phyloP scores from a whole-genome alignment of 2,888 invertebrate species.

The Platycheirus albimanus region DNA sequence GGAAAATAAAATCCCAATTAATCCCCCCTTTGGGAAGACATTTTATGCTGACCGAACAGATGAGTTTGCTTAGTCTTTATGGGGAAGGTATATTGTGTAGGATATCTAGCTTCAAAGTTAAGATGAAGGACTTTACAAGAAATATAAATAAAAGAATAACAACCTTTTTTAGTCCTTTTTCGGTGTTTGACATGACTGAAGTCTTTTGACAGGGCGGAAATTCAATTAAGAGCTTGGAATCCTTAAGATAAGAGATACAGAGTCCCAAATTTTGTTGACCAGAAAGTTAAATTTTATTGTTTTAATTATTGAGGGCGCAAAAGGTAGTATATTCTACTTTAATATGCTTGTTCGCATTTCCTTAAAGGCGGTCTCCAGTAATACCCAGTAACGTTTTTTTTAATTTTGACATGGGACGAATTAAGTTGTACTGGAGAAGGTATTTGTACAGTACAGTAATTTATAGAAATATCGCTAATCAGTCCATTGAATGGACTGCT shows the following conservation, averaged over 20 bases:
- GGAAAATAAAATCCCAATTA: slow-evolving; percentile 36
- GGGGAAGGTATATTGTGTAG: slow-evolving; percentile 20
- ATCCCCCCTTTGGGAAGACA: slow-evolving; percentile 22
- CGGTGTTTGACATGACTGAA: slow-evolving; percentile 34
- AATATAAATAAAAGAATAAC: slow-evolving; percentile 27
- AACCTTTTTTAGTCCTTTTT: slow-evolving; percentile 31
- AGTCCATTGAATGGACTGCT: too few species aligned
- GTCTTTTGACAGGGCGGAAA: slow-evolving; percentile 22
- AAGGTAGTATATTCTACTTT: background rate
- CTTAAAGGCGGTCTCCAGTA: too few species aligned
- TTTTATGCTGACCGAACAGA: slow-evolving; percentile 3
- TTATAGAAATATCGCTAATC: too few species aligned
- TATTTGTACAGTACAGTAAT: too few species aligned
- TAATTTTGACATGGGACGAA: too few species aligned
- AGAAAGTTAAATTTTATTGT: slow-evolving; percentile 24
- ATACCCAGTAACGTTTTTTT: too few species aligned
- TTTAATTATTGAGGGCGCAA: background rate
- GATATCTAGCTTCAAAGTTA: slow-evolving; percentile 29
- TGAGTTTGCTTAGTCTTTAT: slow-evolving; percentile 12
- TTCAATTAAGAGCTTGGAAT: slow-evolving; percentile 33
- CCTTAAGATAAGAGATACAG: slow-evolving; percentile 8
- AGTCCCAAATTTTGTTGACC: slow-evolving; percentile 9
- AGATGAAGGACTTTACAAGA: slow-evolving; percentile 18
- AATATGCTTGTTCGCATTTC: too few species aligned
- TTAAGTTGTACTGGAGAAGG: too few species aligned